phyloP scores from a whole-genome alignment of 1,140 invertebrate species.

The Dreissena polymorpha region DNA sequence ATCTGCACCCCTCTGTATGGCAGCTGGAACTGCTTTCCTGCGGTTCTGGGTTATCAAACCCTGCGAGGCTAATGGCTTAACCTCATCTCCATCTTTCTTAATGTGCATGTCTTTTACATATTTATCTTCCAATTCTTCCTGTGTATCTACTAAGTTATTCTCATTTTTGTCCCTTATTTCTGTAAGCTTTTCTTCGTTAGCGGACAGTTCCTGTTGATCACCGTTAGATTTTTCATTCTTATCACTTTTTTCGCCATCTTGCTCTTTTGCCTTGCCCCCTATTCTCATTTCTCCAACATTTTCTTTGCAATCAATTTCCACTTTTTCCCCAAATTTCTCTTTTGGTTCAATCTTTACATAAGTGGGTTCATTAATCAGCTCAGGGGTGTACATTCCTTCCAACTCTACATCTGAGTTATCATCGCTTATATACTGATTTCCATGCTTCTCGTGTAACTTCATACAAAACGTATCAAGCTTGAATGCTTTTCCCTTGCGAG shows the following conservation, averaged over 20 bases:
- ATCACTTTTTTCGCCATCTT: constrained; percentile 8
- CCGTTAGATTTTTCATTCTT: constrained; percentile 17
- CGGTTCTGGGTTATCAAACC: constrained; percentile 31
- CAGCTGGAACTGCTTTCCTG: constrained; percentile 31
- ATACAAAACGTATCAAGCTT: constrained; percentile 85
- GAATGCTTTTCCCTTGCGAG: constrained; percentile 89
- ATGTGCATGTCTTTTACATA: not conserved
- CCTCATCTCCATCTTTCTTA: constrained; percentile 36
- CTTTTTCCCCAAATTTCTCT: not conserved
- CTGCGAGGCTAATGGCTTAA: not conserved
- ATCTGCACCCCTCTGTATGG: constrained; percentile 66
- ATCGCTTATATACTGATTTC: constrained; percentile 52
- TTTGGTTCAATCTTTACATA: not conserved
- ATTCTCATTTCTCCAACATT: constrained; percentile 12
- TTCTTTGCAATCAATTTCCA: not conserved
- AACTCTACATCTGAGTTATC: constrained; percentile 60
- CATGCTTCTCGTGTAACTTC: constrained; percentile 78
- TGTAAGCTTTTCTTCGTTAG: constrained; percentile 46
- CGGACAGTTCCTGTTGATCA: not conserved
- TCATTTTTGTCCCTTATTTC: too few species aligned
- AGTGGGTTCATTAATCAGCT: not conserved
- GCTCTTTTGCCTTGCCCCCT: constrained; percentile 12
- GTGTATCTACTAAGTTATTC: too few species aligned
- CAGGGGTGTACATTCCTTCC: constrained; percentile 45
- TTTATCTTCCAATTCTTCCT: too few species aligned